Evolutionary conservation across 2,797 vertebrate species (phyloP).

Genomic region (Sebastolobus alascanus): DNA sequence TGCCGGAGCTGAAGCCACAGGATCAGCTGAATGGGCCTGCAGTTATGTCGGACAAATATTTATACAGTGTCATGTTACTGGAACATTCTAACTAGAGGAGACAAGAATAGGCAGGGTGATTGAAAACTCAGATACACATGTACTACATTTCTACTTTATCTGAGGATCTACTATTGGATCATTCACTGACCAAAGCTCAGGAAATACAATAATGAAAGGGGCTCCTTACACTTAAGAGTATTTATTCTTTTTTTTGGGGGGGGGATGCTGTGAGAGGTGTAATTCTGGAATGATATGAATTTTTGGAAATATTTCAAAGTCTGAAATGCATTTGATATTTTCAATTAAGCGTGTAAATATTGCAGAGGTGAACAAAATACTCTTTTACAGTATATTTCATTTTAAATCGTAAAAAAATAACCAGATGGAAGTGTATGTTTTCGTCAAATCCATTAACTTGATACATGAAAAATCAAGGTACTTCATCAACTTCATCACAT

Average conservation of each 20-base stretch:
- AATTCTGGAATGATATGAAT: neutral
- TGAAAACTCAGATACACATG: slow-evolving; percentile 85
- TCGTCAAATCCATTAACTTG: neutral
- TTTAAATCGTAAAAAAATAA: neutral
- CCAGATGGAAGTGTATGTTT: neutral
- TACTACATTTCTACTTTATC: slow-evolving; percentile 80
- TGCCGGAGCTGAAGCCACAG: slow-evolving; percentile 70
- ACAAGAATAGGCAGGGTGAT: slow-evolving; percentile 85
- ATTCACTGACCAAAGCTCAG: slow-evolving; percentile 75
- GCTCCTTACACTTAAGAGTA: slow-evolving; percentile 2
- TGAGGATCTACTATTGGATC: slow-evolving; percentile 74
- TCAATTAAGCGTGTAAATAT: neutral
- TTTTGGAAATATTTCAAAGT: neutral
- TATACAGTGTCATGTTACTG: slow-evolving; percentile 84
- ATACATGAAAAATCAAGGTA: neutral
- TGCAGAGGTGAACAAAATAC: neutral
- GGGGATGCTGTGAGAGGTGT: neutral
- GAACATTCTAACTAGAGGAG: slow-evolving; percentile 80
- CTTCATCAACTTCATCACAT: neutral
- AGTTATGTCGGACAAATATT: slow-evolving; percentile 88
- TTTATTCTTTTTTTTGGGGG: slow-evolving; percentile 13
- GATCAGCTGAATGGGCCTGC: slow-evolving; percentile 81
- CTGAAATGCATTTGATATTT: neutral
- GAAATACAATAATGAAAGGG: slow-evolving; percentile 58
- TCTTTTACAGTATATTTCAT: neutral